Percentiles rank a stretch among this genome's conserved stretches.
Evolutionary conservation across 1,140 invertebrate genomes (phyloP).

Genomic region (Meloidogyne floridensis): DNA sequence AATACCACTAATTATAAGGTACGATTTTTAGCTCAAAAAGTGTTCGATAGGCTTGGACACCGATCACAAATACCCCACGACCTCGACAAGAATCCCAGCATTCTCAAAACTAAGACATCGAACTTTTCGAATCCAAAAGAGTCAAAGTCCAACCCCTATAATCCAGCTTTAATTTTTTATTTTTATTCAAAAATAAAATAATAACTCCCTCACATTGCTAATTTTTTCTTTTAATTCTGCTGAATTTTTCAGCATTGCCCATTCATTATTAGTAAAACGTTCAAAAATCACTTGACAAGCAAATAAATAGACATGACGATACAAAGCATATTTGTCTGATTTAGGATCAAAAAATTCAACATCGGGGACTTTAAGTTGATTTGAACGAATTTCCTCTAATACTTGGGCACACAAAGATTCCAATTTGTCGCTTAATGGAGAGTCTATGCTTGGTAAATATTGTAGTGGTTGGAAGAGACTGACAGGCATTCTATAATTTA

Average conservation of each 20-base stretch:
- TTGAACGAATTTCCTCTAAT: constrained; percentile 37
- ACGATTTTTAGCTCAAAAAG: too few relatives aligned
- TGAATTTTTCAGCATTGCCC: not conserved
- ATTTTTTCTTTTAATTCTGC: constrained; percentile 36
- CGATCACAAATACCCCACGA: too few relatives aligned
- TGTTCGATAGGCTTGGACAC: too few relatives aligned
- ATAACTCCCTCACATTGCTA: constrained; percentile 19
- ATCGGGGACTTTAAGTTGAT: constrained; percentile 41
- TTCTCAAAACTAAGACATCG: too few relatives aligned
- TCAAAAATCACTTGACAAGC: constrained; percentile 35
- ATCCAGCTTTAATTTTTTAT: not conserved
- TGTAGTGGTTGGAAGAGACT: constrained; percentile 44
- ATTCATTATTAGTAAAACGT: constrained; percentile 1
- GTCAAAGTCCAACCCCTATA: too few relatives aligned
- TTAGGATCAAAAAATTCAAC: constrained; percentile 43
- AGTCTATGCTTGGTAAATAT: constrained; percentile 44
- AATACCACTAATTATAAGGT: too few relatives aligned
- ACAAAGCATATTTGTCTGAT: constrained; percentile 42
- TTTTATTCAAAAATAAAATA: too few relatives aligned
- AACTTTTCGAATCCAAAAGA: too few relatives aligned
- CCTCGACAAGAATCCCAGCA: too few relatives aligned
- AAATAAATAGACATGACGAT: constrained; percentile 44
- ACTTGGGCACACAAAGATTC: constrained; percentile 33
- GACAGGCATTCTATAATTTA: constrained; percentile 33
- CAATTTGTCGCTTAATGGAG: constrained; percentile 32